A percentile compares a stretch with the other conserved stretches of the same genome.
Evolutionary conservation across 2,113 vertebrate species (phyloP).

Genomic region (Agelaius tricolor): DNA sequence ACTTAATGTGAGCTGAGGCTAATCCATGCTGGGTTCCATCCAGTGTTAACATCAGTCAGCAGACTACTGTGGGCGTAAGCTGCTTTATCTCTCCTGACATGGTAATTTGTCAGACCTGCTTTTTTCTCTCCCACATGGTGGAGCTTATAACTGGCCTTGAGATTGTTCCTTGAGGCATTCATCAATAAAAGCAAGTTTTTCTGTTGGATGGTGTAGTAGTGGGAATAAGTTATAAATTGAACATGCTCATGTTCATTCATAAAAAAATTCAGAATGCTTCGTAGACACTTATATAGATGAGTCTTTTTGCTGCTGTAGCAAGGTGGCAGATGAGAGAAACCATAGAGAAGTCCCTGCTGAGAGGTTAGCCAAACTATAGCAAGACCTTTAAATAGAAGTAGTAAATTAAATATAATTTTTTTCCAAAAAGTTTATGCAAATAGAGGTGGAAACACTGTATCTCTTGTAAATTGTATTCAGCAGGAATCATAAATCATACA

Average conservation of each 20-base stretch:
- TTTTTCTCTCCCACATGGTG: background rate
- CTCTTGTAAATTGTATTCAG: background rate
- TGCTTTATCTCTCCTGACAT: conserved; percentile 39
- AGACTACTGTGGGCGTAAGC: conserved; percentile 31
- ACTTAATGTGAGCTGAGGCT: conserved; percentile 1
- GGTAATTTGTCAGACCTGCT: conserved; percentile 47
- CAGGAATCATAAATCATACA: background rate
- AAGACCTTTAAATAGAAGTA: background rate
- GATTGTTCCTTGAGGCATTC: background rate
- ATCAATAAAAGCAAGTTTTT: conserved; percentile 4
- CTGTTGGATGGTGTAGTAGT: background rate
- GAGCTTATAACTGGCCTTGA: background rate
- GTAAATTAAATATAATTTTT: background rate
- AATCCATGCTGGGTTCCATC: conserved; percentile 18
- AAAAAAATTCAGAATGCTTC: background rate
- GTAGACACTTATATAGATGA: background rate
- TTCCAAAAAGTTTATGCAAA: background rate
- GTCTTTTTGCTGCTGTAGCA: background rate
- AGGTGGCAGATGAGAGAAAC: background rate
- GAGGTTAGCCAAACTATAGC: background rate
- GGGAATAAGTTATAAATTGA: background rate
- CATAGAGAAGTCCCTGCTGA: background rate
- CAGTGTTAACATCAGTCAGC: conserved; percentile 44
- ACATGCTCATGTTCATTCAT: background rate
- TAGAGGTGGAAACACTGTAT: background rate